These are phyloP conservation scores for Coturnix japonica DNA, from an alignment of 2,113 vertebrate genomes.

Conservation along the genomic window DNA sequence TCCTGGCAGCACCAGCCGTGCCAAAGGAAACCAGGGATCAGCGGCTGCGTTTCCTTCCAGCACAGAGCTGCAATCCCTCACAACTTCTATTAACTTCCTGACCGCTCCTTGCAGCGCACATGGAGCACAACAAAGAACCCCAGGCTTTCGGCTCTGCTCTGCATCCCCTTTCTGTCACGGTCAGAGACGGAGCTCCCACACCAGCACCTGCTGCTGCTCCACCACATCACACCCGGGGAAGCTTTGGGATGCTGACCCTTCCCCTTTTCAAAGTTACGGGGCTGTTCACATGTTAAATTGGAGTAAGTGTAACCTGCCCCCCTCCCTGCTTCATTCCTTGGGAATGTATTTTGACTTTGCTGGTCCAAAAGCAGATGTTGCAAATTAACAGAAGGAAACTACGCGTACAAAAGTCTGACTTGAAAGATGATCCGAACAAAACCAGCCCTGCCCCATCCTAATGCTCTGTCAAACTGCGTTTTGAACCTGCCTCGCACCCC, in stretches of 20 bases:
- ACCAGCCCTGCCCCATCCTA: conserved; percentile 10
- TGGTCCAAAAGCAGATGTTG: conserved; percentile 24
- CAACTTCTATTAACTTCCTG: not conserved
- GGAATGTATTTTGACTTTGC: conserved; percentile 20
- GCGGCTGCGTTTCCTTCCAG: not conserved
- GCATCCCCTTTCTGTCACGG: not conserved
- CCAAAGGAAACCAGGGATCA: not conserved
- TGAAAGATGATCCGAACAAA: conserved; percentile 1
- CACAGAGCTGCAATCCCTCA: not conserved
- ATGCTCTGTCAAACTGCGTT: conserved; percentile 39
- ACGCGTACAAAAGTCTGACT: not conserved
- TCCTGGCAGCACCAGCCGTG: not conserved
- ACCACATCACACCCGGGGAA: not conserved
- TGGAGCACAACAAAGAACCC: not conserved
- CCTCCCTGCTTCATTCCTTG: not conserved
- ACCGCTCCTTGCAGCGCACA: no score
- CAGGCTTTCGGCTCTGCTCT: not conserved
- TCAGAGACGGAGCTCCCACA: not conserved
- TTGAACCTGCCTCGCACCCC: conserved; percentile 27
- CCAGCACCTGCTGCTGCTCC: not conserved
- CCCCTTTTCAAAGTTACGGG: not conserved
- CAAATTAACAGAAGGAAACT: conserved; percentile 22
- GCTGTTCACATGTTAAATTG: not conserved
- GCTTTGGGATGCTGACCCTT: not conserved
- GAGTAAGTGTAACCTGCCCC: not conserved